A percentile compares a stretch with the other conserved stretches of the same genome.
Conservation (phyloP, 1,140 invertebrate genomes). For the Phocides pigmalion region DNA sequence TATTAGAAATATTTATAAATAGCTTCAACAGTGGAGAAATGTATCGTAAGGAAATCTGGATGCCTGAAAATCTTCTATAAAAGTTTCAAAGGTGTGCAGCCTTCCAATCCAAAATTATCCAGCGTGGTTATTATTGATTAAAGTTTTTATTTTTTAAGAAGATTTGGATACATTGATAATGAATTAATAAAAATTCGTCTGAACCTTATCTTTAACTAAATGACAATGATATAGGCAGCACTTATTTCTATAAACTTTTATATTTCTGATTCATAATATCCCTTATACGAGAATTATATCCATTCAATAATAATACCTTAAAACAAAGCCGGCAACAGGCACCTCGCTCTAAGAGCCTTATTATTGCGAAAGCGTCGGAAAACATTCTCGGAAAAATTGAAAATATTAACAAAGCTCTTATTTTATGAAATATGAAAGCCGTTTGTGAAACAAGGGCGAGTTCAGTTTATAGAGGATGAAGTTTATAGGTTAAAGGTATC, state of each 20-base stretch:
- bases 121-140: too few species aligned
- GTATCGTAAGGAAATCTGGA: too few species aligned
- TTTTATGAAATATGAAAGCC: slow-evolving; percentile 16
- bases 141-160: too few species aligned
- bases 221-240: not conserved
- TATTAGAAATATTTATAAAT: too few species aligned
- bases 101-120: too few species aligned
- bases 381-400: slow-evolving; percentile 15
- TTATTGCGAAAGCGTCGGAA: slow-evolving; percentile 12
- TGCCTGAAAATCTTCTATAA: too few species aligned
- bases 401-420: slow-evolving; percentile 21
- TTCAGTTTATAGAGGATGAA: slow-evolving; percentile 13
- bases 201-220: not conserved
- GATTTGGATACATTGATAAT: too few species aligned
- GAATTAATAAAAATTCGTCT: too few species aligned
- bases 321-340: not conserved
- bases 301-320: slow-evolving; percentile 7
- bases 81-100: too few species aligned
- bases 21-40: too few species aligned
- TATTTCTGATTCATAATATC: not conserved
- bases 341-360: not conserved
- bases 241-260: not conserved
- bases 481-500: slow-evolving; percentile 7
- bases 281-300: not conserved
- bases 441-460: slow-evolving; percentile 5